Percentiles rank a stretch among this genome's conserved stretches.
Conservation (phyloP, 2,113 vertebrate species). For the Clinocottus analis region DNA sequence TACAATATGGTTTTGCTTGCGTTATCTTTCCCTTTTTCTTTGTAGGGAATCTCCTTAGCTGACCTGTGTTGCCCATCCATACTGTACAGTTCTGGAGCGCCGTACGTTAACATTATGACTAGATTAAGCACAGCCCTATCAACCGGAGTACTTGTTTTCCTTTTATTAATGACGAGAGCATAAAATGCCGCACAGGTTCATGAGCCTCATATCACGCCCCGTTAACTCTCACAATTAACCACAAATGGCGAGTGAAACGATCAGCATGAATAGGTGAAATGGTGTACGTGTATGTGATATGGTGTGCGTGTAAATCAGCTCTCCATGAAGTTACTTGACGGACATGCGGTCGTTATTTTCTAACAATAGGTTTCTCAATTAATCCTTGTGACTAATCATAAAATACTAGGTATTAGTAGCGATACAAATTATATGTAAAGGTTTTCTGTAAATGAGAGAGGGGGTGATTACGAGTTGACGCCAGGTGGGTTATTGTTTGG, state of each 20-base stretch:
- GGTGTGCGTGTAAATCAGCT: slow-evolving; percentile 15
- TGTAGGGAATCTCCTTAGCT: slow-evolving; percentile 48
- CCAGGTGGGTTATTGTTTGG: background rate
- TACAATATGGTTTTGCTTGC: slow-evolving; percentile 62
- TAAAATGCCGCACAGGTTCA: slow-evolving; percentile 32
- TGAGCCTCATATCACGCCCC: slow-evolving; percentile 9
- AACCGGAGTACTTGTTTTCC: slow-evolving; percentile 34
- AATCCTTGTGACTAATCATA: background rate
- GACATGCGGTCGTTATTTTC: background rate
- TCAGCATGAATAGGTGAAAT: background rate
- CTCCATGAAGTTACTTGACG: background rate
- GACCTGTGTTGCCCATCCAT: slow-evolving; percentile 31
- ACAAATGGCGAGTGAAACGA: slow-evolving; percentile 32
- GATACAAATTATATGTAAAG: background rate
- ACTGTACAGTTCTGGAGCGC: background rate
- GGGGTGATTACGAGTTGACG: no score
- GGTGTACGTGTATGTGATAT: background rate
- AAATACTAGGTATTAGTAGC: background rate
- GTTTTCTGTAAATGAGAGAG: background rate
- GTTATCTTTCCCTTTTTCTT: slow-evolving; percentile 50
- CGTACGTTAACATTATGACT: background rate
- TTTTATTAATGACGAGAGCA: slow-evolving; percentile 38
- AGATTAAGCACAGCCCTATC: slow-evolving; percentile 20
- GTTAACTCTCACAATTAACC: slow-evolving; percentile 43
- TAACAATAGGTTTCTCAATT: background rate